Percentiles rank a stretch among this genome's conserved stretches.
These are phyloP conservation scores for Nudaria mundana DNA, from an alignment of 2,888 invertebrate genomes.

Conservation along the genomic window DNA sequence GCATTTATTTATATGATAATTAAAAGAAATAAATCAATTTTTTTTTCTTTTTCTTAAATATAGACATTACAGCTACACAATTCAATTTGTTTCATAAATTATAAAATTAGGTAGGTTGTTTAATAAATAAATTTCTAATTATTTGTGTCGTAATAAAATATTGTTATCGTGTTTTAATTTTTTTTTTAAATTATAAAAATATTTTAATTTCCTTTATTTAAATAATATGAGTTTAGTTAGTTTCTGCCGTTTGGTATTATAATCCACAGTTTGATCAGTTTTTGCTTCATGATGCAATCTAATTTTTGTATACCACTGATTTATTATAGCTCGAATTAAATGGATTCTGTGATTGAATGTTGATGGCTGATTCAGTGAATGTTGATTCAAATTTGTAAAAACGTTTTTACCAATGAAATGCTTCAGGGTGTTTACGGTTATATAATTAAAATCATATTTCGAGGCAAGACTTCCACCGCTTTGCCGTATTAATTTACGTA, in stretches of 20 bases:
- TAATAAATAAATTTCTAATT: too few relatives aligned
- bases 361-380: constrained; percentile 1
- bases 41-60: too few relatives aligned
- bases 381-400: not conserved
- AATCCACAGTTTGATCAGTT: not conserved
- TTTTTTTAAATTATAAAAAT: not conserved
- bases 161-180: too few relatives aligned
- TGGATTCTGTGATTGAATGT: not conserved
- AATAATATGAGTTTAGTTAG: not conserved
- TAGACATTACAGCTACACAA: too few relatives aligned
- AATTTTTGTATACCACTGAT: not conserved
- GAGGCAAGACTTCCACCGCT: not conserved
- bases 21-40: too few relatives aligned
- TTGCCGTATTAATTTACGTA: not conserved
- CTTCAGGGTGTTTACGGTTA: not conserved
- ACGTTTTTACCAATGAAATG: not conserved
- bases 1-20: too few relatives aligned
- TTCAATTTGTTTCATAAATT: too few relatives aligned
- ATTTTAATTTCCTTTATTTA: not conserved
- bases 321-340: not conserved
- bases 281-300: constrained; percentile 2
- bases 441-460: not conserved
- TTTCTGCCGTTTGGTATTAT: not conserved
- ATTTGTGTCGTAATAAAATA: too few relatives aligned
- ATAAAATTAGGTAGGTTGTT: too few relatives aligned